These are phyloP conservation scores for Arbacia lixula DNA, from an alignment of 53 echinoderm and acorn worm genomes.

Conservation along the genomic window DNA sequence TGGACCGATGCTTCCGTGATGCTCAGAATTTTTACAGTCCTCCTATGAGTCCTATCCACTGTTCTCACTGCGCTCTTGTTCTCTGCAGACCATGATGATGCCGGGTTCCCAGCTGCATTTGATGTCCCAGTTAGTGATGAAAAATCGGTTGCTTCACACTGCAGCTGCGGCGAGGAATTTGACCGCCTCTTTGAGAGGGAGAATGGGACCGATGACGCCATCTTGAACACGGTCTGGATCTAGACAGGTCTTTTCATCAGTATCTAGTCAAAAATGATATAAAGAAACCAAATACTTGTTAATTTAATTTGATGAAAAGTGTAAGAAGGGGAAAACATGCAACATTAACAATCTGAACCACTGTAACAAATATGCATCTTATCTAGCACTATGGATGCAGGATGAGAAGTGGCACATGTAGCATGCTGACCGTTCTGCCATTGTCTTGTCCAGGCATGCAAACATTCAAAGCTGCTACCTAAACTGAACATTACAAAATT, in stretches of 20 bases:
- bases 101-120: conserved; percentile 2
- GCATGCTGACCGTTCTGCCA: no score
- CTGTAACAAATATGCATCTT: no score
- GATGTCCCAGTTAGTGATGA: conserved; percentile 20
- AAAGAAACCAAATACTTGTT: background rate
- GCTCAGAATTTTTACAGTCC: background rate
- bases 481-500: no score
- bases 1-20: conserved; percentile 38
- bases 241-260: background rate
- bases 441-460: no score
- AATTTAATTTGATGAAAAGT: no score
- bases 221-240: background rate
- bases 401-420: no score
- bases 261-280: background rate
- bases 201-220: conserved; percentile 53
- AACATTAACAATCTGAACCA: no score
- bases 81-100: conserved; percentile 23
- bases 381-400: no score
- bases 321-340: no score
- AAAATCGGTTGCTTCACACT: conserved; percentile 63
- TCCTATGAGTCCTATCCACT: background rate
- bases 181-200: conserved; percentile 67
- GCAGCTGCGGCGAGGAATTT: conserved; percentile 77
- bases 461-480: no score
- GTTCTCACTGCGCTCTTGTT: background rate